A percentile compares a stretch with the other conserved stretches of the same genome.
phyloP scores from a whole-genome alignment of 2,113 vertebrate genomes.

The Mionectes macconnelli region DNA sequence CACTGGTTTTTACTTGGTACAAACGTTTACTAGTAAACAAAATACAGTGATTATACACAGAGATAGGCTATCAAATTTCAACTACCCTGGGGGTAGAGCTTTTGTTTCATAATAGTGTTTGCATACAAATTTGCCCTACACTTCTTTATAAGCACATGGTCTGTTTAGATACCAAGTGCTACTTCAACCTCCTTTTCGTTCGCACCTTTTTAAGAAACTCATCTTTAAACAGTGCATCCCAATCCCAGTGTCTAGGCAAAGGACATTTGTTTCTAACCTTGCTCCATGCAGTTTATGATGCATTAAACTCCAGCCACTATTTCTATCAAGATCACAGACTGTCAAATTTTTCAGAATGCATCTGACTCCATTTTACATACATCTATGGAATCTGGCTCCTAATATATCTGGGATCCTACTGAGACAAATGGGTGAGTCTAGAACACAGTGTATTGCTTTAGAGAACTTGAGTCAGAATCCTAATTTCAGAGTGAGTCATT shows the following conservation, averaged over 20 bases:
- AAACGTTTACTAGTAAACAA: not conserved
- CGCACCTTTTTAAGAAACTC: not conserved
- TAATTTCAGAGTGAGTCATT: slow-evolving; percentile 44
- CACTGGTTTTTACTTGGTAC: not conserved
- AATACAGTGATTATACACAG: not conserved
- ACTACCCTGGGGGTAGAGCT: not conserved
- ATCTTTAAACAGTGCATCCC: not conserved
- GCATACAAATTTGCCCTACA: not conserved
- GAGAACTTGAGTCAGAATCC: slow-evolving; percentile 50
- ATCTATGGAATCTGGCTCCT: not conserved
- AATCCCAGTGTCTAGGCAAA: not conserved
- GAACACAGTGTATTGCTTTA: slow-evolving; percentile 9
- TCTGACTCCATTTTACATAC: not conserved
- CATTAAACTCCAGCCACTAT: not conserved
- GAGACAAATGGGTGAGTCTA: not conserved
- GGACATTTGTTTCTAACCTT: not conserved
- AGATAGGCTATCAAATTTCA: not conserved
- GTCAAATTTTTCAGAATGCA: not conserved
- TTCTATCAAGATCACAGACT: not conserved
- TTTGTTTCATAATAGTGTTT: not conserved
- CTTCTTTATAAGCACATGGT: not conserved
- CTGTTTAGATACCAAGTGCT: not conserved
- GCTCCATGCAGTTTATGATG: not conserved
- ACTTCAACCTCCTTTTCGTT: not conserved
- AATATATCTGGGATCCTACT: not conserved